Evolutionary conservation across 2,113 vertebrate genomes (phyloP), one percentile per base, ranked within the genome.

Genomic region (human): DNA sequence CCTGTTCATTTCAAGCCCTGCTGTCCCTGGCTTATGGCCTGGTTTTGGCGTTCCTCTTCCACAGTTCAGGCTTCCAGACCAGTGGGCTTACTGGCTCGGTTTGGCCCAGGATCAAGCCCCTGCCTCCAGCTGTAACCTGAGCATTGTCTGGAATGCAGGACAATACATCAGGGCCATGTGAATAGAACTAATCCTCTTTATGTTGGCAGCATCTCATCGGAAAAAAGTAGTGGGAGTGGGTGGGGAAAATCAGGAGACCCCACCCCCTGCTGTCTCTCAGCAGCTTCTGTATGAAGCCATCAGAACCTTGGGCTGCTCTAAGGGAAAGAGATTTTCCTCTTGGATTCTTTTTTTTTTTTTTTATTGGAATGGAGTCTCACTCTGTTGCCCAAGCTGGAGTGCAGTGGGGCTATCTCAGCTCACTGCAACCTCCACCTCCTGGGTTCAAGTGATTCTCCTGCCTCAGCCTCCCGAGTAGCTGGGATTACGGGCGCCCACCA

Each of bases 151-250:
- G 89, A 86, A 85, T 64, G 68, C 73, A 92, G 61, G 95, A 66
- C 10, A 2, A 0, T 0, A 1, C 61, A 38, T 22, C 78, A 43
- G 52, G 83, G 81, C 35, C 22, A 9, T 2, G 40, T 6, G 59
- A 86, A 13, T 57, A 70, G 82, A 96, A 27, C 61, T 79, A 90
- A 91, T 92, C 84, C 83, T 3, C 6, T 85, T 95, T 90, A 78
- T 68, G 93, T 86, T 93, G 73, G 64, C 91, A 95, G 13, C 73
- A 68, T 78, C 38, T 22, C 45, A 40, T 13, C 76, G 80, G 89
- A 93, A 91, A 59, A 14, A 50, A 85, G 64, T 32, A 17, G 7
- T 55, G 32, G 70, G 48, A 83, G 8, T 6, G 20, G 3, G 18
- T 70, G 40, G 22, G 92, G 73, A 40, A 59, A 70, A 66, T 48